Percentiles rank a stretch among this genome's conserved stretches.
Evolutionary conservation across 1,140 invertebrate species (phyloP).

Genomic region (Leptestheria dahalacensis): DNA sequence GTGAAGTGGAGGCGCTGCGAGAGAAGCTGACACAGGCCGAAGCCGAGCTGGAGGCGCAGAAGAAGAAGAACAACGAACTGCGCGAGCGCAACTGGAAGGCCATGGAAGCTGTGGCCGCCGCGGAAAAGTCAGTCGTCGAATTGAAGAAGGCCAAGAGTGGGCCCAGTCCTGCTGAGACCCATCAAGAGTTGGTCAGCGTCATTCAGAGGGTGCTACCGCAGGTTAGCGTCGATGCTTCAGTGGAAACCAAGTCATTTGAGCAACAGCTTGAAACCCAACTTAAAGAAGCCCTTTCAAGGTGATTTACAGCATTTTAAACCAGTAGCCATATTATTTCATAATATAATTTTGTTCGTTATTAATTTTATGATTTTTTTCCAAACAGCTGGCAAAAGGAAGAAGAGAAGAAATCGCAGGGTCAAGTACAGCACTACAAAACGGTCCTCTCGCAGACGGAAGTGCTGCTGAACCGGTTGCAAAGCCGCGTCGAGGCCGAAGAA

Average conservation of each 20-base stretch:
- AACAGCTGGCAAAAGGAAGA: neutral
- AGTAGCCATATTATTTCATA: neutral
- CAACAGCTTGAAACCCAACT: neutral
- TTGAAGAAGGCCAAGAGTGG: conserved; percentile 10
- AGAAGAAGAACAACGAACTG: conserved; percentile 62
- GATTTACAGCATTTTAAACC: too few species aligned
- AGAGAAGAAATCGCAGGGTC: conserved; percentile 28
- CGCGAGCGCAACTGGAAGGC: conserved; percentile 73
- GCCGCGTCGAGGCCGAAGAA: conserved; percentile 50
- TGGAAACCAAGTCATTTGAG: neutral
- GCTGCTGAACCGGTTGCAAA: conserved; percentile 49
- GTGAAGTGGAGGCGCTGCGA: conserved; percentile 25
- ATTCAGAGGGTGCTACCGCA: neutral
- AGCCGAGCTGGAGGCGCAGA: conserved; percentile 45
- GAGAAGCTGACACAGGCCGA: conserved; percentile 28
- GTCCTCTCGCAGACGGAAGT: conserved; percentile 58
- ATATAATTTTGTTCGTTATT: neutral
- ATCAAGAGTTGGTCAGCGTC: neutral
- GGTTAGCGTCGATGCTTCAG: neutral
- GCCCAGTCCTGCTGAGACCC: neutral
- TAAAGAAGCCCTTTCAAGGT: neutral
- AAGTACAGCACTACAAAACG: conserved; percentile 52
- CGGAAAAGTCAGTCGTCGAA: conserved; percentile 38
- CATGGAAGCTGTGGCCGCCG: conserved; percentile 63
- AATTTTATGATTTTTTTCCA: neutral